A percentile compares a stretch with the other conserved stretches of the same genome.
Evolutionary conservation across 2,113 vertebrate species (phyloP).

Genomic region (Phoenicopterus ruber): DNA sequence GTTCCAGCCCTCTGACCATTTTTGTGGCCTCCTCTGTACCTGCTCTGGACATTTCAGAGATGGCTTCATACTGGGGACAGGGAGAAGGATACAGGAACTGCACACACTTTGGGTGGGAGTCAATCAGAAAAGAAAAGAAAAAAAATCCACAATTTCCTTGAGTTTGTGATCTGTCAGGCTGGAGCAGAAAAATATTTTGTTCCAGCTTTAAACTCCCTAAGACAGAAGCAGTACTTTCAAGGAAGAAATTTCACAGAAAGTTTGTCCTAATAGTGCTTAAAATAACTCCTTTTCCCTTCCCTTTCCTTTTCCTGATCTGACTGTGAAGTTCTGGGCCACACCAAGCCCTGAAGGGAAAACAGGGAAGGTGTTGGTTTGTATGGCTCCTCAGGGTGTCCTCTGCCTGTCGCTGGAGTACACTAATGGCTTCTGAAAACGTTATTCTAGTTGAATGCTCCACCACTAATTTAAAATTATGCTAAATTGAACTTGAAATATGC

Average conservation of each 20-base stretch:
- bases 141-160: background rate
- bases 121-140: background rate
- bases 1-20: background rate
- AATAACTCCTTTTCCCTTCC: background rate
- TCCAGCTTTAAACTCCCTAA: background rate
- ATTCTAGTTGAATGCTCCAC: background rate
- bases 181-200: background rate
- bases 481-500: background rate
- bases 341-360: background rate
- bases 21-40: background rate
- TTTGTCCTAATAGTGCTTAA: background rate
- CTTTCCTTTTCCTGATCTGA: background rate
- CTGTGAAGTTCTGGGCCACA: background rate
- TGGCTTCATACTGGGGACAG: background rate
- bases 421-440: background rate
- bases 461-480: constrained; percentile 15
- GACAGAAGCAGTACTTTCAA: no score
- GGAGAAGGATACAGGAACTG: background rate
- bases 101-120: background rate
- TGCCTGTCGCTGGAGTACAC: background rate
- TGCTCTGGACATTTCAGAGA: background rate
- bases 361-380: background rate
- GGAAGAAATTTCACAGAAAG: background rate
- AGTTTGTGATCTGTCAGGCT: background rate
- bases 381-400: background rate